These are phyloP conservation scores for Xylophagus ater DNA, from an alignment of 2,888 invertebrate species.

Conservation along the genomic window DNA sequence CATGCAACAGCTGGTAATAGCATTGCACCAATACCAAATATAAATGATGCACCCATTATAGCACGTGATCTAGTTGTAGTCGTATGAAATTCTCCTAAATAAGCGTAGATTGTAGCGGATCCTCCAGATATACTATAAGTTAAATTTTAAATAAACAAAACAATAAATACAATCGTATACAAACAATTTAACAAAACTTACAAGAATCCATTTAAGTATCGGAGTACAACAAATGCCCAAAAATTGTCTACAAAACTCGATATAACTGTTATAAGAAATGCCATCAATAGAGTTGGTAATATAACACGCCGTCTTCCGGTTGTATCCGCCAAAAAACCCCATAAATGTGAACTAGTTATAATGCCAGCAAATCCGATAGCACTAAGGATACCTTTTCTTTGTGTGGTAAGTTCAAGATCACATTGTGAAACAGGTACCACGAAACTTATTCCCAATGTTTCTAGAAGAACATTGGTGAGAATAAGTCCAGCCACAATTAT, in stretches of 20 bases:
- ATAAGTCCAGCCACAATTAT: constrained; percentile 42
- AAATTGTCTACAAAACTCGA: constrained; percentile 41
- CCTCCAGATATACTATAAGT: constrained; percentile 35
- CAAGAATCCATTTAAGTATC: constrained; percentile 45
- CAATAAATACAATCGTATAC: not conserved
- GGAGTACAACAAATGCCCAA: constrained; percentile 41
- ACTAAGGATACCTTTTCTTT: constrained; percentile 36
- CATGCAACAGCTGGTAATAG: constrained; percentile 32
- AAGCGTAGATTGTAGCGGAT: constrained; percentile 43
- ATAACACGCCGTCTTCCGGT: constrained; percentile 41
- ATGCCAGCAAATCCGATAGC: constrained; percentile 39
- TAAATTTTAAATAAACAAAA: not conserved
- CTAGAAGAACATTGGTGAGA: constrained; percentile 38
- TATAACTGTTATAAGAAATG: constrained; percentile 39
- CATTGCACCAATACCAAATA: constrained; percentile 32
- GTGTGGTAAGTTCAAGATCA: constrained; percentile 35
- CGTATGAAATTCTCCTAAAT: constrained; percentile 44
- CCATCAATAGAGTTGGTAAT: constrained; percentile 38
- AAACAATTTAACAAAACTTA: constrained; percentile 27
- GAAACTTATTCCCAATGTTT: constrained; percentile 42
- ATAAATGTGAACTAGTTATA: constrained; percentile 43
- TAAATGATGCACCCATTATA: constrained; percentile 32
- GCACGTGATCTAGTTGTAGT: constrained; percentile 38
- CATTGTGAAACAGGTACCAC: constrained; percentile 43
- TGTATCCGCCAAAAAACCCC: constrained; percentile 47